Evolutionary conservation across 2,888 invertebrate genomes (phyloP).

Genomic region (Andrena bicolor): DNA sequence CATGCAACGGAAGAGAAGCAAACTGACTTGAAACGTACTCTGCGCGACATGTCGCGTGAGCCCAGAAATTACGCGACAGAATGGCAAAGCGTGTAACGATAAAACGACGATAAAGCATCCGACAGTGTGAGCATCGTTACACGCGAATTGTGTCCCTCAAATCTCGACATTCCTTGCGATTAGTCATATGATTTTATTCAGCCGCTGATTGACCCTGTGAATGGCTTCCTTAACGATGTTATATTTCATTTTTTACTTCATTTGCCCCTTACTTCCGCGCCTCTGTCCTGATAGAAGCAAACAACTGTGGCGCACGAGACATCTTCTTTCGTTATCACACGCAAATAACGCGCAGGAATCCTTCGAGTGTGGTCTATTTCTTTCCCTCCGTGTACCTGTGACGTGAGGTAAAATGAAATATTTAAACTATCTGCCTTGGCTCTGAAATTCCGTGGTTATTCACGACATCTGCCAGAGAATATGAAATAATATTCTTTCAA

Average conservation of each 20-base stretch:
- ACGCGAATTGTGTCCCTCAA: not conserved
- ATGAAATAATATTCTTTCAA: too few relatives aligned
- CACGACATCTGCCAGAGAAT: too few relatives aligned
- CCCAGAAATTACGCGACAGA: not conserved
- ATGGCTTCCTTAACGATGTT: not conserved
- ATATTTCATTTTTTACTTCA: not conserved
- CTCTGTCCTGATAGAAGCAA: not conserved
- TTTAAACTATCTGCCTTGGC: too few relatives aligned
- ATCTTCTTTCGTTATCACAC: too few relatives aligned
- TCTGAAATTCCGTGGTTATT: too few relatives aligned
- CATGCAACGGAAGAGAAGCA: not conserved
- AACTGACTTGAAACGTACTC: constrained; percentile 21
- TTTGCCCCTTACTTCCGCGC: not conserved
- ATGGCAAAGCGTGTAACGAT: constrained; percentile 4
- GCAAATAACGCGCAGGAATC: too few relatives aligned
- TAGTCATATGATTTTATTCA: not conserved
- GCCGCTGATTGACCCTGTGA: not conserved
- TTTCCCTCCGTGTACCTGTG: too few relatives aligned
- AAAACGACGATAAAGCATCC: not conserved
- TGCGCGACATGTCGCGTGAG: not conserved
- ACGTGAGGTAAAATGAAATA: too few relatives aligned
- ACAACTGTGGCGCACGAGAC: too few relatives aligned
- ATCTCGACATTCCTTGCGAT: not conserved
- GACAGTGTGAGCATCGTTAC: not conserved
- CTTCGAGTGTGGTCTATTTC: too few relatives aligned